Evolutionary conservation across 2,888 invertebrate genomes (phyloP), one percentile per base, ranked within the genome.

Genomic region (Caenorhabditis sp.): DNA sequence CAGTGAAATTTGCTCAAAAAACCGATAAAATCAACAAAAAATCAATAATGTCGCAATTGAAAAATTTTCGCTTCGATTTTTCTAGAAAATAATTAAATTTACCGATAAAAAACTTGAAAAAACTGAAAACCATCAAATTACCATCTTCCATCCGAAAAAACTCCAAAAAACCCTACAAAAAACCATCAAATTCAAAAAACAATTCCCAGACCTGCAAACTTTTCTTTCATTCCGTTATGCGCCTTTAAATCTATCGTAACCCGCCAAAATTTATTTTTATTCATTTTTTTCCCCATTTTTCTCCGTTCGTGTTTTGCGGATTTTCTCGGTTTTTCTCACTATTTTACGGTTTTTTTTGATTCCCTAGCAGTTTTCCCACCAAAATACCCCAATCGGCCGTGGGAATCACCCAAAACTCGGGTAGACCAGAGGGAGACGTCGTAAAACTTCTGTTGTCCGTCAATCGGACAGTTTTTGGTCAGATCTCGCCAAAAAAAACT

Each of bases 241-340:
- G 44, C 44, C 44, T 44, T n/a, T 44, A 44, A 44, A 44, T n/a
- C 44, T 32, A 53, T 28, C 28, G 55, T 55, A 55, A 15, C 28
- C 20, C 51, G 13, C 22, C 5, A 51, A 13, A 51, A 24, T 24
- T 24, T 51, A 24, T 40, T 13, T 40, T 6, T 11, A 11, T 13
- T 40, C 22, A 32, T 32, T 9, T 6, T 32, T 51, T 24, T 51
- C 24, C 11, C 18, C 50, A 22, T 2, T 18, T 22, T n/a, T n/a
- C n/a, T n/a, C n/a, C n/a, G n/a, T n/a, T n/a, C n/a, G n/a, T n/a
- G n/a, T n/a, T n/a, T n/a, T n/a, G n/a, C n/a, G n/a, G n/a, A n/a
- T n/a, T 9, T 22, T 50, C 20, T 4, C 11, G 11, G 8, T 28
- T 28, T 55, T 28, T 28, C 26, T 13, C n/a, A 2, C 55, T n/a